A percentile compares a stretch with the other conserved stretches of the same genome.
Conservation (phyloP, 2,888 invertebrate genomes). For the Hypselothyrea guttata region DNA sequence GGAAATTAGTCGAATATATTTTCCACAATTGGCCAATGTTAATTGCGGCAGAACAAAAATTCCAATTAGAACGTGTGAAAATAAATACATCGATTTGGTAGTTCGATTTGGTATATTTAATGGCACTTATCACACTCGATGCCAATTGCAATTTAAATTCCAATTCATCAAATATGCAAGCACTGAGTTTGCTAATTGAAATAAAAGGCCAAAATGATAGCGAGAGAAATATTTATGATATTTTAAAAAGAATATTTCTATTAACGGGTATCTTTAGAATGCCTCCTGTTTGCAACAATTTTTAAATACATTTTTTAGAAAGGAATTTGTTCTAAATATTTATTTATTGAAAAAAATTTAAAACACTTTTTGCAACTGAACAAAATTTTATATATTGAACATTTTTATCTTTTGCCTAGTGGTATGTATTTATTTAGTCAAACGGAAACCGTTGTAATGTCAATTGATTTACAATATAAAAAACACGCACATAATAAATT, state of each 20-base stretch:
- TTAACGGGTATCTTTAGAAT: too few species aligned
- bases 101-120: slow-evolving; percentile 23
- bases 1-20: slow-evolving; percentile 34
- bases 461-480: slow-evolving; percentile 61
- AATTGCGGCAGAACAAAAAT: slow-evolving; percentile 49
- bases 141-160: slow-evolving; percentile 30
- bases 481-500: slow-evolving; percentile 27
- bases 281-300: background rate
- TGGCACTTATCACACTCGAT: slow-evolving; percentile 29
- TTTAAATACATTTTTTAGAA: slow-evolving; percentile 1
- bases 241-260: too few species aligned
- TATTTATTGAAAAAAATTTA: slow-evolving; percentile 25
- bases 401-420: slow-evolving; percentile 40
- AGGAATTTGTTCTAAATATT: slow-evolving; percentile 17
- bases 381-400: slow-evolving; percentile 47
- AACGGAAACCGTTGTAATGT: slow-evolving; percentile 46
- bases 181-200: slow-evolving; percentile 46
- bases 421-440: slow-evolving; percentile 25
- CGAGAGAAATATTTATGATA: too few species aligned
- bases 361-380: slow-evolving; percentile 28
- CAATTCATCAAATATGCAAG: slow-evolving; percentile 53
- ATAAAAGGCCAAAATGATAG: too few species aligned
- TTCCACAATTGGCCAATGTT: slow-evolving; percentile 25
- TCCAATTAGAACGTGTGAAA: slow-evolving; percentile 46
- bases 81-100: slow-evolving; percentile 6